Evolutionary conservation across 2,113 vertebrate genomes (phyloP).

Genomic region (Hyaena hyaena): DNA sequence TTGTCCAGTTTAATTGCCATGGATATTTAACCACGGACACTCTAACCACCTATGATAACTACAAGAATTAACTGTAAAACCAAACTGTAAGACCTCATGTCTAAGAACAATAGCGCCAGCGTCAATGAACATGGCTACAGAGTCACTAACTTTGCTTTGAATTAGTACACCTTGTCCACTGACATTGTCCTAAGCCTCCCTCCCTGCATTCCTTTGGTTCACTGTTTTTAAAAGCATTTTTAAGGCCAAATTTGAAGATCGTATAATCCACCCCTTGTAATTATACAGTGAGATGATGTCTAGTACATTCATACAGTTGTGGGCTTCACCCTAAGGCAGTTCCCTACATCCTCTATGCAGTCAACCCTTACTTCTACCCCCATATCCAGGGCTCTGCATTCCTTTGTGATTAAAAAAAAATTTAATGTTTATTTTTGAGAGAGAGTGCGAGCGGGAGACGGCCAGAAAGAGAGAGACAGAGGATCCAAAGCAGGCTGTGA

Average conservation of each 20-base stretch:
- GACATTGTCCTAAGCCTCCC: background rate
- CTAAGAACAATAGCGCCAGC: background rate
- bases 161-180: background rate
- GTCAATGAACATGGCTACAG: background rate
- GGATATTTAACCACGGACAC: background rate
- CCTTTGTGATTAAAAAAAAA: background rate
- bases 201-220: background rate
- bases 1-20: background rate
- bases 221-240: background rate
- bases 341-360: background rate
- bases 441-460: no score
- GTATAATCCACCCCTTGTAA: background rate
- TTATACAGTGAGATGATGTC: background rate
- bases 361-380: background rate
- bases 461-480: no score
- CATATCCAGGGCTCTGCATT: background rate
- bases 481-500: no score
- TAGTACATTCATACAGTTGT: background rate
- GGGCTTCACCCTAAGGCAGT: background rate
- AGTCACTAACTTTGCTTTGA: background rate
- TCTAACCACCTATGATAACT: background rate
- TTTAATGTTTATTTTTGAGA: no score
- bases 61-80: background rate
- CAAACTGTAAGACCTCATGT: background rate
- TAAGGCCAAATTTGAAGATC: background rate